Percentiles rank a stretch among this genome's conserved stretches.
Conservation (phyloP, 2,113 vertebrate species). For the Albula goreensis region DNA sequence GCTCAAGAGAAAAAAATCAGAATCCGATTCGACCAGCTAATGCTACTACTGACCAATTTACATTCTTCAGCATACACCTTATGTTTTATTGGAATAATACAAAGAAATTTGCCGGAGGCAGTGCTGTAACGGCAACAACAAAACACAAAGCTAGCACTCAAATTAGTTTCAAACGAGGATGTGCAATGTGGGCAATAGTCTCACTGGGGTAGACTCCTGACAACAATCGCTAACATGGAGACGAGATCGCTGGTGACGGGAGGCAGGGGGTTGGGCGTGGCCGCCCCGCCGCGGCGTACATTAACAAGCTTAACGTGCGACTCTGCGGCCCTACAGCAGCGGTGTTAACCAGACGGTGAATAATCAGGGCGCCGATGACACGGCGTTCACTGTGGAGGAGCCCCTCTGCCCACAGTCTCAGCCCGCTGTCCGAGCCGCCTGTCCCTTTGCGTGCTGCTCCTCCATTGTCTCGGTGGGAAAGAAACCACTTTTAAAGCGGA, state of each 20-base stretch:
- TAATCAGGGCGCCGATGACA: slow-evolving; percentile 26
- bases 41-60: not conserved
- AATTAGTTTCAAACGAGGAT: not conserved
- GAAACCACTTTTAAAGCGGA: not conserved
- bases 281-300: not conserved
- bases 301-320: not conserved
- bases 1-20: too few relatives aligned
- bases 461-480: not conserved
- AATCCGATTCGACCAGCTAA: too few relatives aligned
- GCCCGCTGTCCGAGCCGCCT: not conserved
- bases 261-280: not conserved
- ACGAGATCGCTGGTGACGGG: not conserved
- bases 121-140: not conserved
- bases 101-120: not conserved
- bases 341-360: slow-evolving; percentile 42
- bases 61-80: not conserved
- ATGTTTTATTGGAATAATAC: not conserved
- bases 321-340: slow-evolving; percentile 14
- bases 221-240: not conserved
- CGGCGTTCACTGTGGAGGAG: not conserved
- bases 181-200: not conserved
- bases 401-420: not conserved
- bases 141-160: not conserved
- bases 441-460: not conserved
- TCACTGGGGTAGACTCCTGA: not conserved